phyloP scores from a whole-genome alignment of 2,888 invertebrate species.

The Drosophila mimetica region DNA sequence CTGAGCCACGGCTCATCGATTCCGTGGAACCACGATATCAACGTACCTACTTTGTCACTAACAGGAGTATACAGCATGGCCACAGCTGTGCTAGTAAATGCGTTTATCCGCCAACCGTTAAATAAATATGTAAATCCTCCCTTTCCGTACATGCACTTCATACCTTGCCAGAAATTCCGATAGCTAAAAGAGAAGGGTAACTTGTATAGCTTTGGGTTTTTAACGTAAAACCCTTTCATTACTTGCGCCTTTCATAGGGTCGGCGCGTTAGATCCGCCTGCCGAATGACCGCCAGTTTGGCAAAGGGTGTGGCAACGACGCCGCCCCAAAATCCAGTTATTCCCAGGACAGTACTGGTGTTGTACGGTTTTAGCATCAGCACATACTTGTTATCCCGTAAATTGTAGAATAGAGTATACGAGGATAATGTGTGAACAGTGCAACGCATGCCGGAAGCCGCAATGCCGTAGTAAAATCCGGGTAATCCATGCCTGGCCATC shows the following conservation, averaged over 20 bases:
- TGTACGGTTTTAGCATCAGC: slow-evolving; percentile 4
- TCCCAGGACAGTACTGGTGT: slow-evolving; percentile 1
- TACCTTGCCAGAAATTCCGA: background rate
- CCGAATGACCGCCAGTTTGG: slow-evolving; percentile 31
- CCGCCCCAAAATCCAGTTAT: slow-evolving; percentile 30
- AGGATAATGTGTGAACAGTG: slow-evolving; percentile 4
- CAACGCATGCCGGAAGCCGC: slow-evolving; percentile 1
- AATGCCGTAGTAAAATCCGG: slow-evolving; percentile 34
- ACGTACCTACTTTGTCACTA: background rate
- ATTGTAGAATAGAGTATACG: slow-evolving; percentile 6
- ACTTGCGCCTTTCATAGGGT: slow-evolving; percentile 32
- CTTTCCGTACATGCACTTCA: slow-evolving; percentile 22
- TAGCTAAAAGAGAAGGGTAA: slow-evolving; percentile 21
- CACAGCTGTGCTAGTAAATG: slow-evolving; percentile 5
- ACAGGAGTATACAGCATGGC: slow-evolving; percentile 14
- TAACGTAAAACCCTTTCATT: background rate
- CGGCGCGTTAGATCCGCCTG: slow-evolving; percentile 39
- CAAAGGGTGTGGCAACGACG: slow-evolving; percentile 34
- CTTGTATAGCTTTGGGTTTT: background rate
- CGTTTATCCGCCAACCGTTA: slow-evolving; percentile 27
- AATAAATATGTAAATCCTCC: slow-evolving; percentile 25
- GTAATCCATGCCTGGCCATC: slow-evolving; percentile 15
- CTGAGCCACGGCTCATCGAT: slow-evolving; percentile 18
- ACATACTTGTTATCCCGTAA: slow-evolving; percentile 4
- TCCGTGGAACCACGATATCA: background rate